A percentile compares a stretch with the other conserved stretches of the same genome.
Conservation (phyloP, 2,797 vertebrate genomes). For the Xenentodon cancila region DNA sequence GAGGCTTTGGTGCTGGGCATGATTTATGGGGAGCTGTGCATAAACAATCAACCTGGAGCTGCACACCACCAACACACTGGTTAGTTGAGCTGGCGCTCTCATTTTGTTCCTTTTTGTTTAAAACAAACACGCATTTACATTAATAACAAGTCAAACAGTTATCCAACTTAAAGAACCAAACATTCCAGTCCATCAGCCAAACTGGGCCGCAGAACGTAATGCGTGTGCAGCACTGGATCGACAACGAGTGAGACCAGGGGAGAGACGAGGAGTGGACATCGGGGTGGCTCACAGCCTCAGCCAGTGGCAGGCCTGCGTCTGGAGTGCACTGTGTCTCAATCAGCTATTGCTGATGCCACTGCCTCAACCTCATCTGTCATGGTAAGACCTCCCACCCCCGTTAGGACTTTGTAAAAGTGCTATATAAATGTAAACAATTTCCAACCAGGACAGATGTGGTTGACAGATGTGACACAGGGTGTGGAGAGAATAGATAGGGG, state of each 20-base stretch:
- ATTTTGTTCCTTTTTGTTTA: neutral
- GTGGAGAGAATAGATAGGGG: no score
- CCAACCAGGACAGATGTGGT: no score
- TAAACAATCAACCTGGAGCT: conserved; percentile 49
- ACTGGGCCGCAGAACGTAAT: conserved; percentile 56
- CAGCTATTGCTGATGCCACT: conserved; percentile 88
- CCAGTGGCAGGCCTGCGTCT: conserved; percentile 96
- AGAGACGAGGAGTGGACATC: conserved; percentile 79
- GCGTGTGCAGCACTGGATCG: conserved; percentile 58
- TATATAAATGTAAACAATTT: no score
- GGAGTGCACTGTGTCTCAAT: conserved; percentile 89
- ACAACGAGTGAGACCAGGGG: conserved; percentile 61
- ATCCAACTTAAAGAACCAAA: neutral
- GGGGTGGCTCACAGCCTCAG: conserved; percentile 87
- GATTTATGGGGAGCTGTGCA: conserved; percentile 85
- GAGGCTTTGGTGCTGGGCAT: conserved; percentile 88
- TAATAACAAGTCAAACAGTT: neutral
- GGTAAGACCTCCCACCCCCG: conserved; percentile 72
- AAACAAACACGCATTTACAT: neutral
- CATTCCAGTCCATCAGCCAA: conserved; percentile 51
- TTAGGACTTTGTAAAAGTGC: no score
- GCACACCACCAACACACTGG: conserved; percentile 21
- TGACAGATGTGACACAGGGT: no score
- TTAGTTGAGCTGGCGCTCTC: conserved; percentile 25
- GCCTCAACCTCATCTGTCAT: conserved; percentile 83